Evolutionary conservation across 1,140 invertebrate species (phyloP).

Genomic region (Zaprionus ornatus): DNA sequence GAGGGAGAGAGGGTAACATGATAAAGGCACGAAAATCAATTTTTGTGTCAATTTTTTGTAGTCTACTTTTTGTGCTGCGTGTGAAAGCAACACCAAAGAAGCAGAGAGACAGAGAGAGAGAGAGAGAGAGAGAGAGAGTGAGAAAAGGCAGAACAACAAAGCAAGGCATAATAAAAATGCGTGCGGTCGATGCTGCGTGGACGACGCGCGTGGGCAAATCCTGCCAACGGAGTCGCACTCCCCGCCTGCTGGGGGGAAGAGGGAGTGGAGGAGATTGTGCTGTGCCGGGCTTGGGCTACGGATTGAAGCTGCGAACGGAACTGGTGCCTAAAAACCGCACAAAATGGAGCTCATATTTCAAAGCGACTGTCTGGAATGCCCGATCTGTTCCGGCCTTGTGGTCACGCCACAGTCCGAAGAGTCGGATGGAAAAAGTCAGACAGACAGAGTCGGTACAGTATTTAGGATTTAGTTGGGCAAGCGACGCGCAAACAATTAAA

Average conservation of each 20-base stretch:
- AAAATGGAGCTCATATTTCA: slow-evolving; percentile 69
- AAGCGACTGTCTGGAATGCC: slow-evolving; percentile 53
- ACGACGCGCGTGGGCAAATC: slow-evolving; percentile 18
- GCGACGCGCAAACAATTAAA: slow-evolving; percentile 31
- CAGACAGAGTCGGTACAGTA: background rate
- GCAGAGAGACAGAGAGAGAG: slow-evolving; percentile 11
- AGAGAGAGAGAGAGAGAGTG: background rate
- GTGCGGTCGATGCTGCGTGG: slow-evolving; percentile 25
- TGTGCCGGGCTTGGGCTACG: no score
- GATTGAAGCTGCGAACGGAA: background rate
- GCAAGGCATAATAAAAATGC: slow-evolving; percentile 39
- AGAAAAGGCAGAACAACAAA: background rate
- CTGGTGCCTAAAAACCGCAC: slow-evolving; percentile 48
- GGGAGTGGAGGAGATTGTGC: no score
- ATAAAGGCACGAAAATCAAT: slow-evolving; percentile 78
- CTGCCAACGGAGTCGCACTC: background rate
- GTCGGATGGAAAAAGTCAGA: background rate
- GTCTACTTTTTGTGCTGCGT: slow-evolving; percentile 30
- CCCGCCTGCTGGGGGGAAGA: background rate
- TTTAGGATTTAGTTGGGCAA: slow-evolving; percentile 1
- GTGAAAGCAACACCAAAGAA: slow-evolving; percentile 33
- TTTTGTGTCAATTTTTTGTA: slow-evolving; percentile 69
- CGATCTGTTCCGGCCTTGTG: slow-evolving; percentile 30
- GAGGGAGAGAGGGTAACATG: slow-evolving; percentile 44
- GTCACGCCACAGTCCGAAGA: background rate